These are phyloP conservation scores for Raja brachyura DNA, from an alignment of 2,113 vertebrate genomes.

Conservation along the genomic window DNA sequence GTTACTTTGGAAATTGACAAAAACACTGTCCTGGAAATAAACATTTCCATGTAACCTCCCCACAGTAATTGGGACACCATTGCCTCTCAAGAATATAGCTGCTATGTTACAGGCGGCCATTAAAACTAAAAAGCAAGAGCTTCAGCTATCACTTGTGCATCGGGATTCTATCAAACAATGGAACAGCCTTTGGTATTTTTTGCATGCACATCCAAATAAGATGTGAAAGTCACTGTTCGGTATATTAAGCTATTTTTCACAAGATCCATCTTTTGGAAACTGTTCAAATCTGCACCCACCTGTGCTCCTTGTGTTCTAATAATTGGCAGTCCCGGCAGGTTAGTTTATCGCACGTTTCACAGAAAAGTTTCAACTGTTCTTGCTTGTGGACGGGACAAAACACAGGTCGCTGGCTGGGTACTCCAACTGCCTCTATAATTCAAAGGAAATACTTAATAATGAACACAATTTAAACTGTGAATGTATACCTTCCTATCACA, in stretches of 20 bases:
- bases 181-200: no score
- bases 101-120: no score
- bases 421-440: constrained; percentile 74
- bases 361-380: constrained; percentile 95
- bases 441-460: constrained; percentile 34
- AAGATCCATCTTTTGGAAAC: background rate
- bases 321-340: constrained; percentile 97
- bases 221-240: background rate
- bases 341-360: constrained; percentile 94
- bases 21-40: no score
- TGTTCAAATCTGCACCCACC: constrained; percentile 55
- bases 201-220: background rate
- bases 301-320: constrained; percentile 97
- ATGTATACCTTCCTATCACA: background rate
- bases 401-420: constrained; percentile 85
- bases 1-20: no score
- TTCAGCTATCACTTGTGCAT: no score
- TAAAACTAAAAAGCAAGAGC: no score
- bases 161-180: no score
- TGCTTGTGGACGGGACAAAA: constrained; percentile 97
- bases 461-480: background rate
- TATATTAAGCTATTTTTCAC: no score
- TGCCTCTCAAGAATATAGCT: no score
- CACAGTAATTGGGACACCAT: no score
- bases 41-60: no score